These are phyloP conservation scores for Glaucopsyche alexis DNA, from an alignment of 2,888 invertebrate species.

Conservation along the genomic window DNA sequence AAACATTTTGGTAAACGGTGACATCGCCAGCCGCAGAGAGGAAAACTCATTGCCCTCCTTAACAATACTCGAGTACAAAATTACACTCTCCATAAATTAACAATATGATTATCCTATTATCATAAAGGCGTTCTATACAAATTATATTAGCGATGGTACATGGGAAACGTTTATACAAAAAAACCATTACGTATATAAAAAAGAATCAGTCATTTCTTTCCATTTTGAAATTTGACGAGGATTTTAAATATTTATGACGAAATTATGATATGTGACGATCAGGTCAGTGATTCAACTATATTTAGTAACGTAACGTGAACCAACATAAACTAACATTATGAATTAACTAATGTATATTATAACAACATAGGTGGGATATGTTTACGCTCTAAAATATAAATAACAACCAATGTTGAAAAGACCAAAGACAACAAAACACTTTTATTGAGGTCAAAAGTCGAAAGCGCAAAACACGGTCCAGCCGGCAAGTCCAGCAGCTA, in stretches of 20 bases:
- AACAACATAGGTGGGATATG: constrained; percentile 15
- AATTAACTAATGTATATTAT: constrained; percentile 29
- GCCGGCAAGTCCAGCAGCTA: too few relatives aligned
- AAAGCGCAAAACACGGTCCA: not conserved
- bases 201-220: constrained; percentile 26
- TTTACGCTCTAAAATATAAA: not conserved
- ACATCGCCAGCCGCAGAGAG: constrained; percentile 35
- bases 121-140: constrained; percentile 49
- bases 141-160: constrained; percentile 36
- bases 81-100: constrained; percentile 53
- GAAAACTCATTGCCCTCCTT: constrained; percentile 40
- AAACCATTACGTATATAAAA: constrained; percentile 19
- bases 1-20: not conserved
- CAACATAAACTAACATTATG: constrained; percentile 28
- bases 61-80: constrained; percentile 61
- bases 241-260: constrained; percentile 29
- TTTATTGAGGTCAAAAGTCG: not conserved
- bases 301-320: constrained; percentile 30
- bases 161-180: constrained; percentile 30
- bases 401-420: not conserved
- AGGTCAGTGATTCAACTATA: constrained; percentile 44
- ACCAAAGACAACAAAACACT: not conserved
- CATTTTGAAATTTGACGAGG: constrained; percentile 27
- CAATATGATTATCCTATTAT: constrained; percentile 48
- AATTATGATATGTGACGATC: constrained; percentile 52